Percentiles rank a stretch among this genome's conserved stretches.
Evolutionary conservation across 2,113 vertebrate species (phyloP).

Genomic region (Catharus bicknelli): DNA sequence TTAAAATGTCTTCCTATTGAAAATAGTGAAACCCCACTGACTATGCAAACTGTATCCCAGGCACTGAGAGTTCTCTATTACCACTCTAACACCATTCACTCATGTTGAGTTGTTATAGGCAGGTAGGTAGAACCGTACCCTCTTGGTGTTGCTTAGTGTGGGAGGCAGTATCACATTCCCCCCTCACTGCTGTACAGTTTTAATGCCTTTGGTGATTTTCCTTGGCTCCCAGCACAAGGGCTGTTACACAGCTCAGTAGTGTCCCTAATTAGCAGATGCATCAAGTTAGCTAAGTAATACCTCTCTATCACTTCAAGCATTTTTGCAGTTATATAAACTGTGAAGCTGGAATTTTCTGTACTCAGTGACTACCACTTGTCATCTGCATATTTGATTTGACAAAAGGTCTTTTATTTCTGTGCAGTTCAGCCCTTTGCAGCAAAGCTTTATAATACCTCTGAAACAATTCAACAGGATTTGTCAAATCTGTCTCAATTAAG

Average conservation of each 20-base stretch:
- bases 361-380: not conserved
- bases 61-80: not conserved
- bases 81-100: not conserved
- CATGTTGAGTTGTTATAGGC: not conserved
- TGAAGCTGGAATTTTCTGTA: not conserved
- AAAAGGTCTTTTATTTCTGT: slow-evolving; percentile 40
- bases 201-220: not conserved
- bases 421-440: not conserved
- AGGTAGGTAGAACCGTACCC: not conserved
- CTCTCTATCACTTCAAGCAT: not conserved
- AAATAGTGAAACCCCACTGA: not conserved
- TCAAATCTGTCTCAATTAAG: slow-evolving; percentile 48
- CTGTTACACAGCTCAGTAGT: not conserved
- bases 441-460: slow-evolving; percentile 12
- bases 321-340: not conserved
- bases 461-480: slow-evolving; percentile 35
- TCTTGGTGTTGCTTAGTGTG: not conserved
- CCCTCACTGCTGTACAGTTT: rapidly evolving
- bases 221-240: not conserved
- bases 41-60: not conserved
- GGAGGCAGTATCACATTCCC: not conserved
- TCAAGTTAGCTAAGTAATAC: not conserved
- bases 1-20: not conserved
- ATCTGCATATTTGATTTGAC: slow-evolving; percentile 22
- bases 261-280: slow-evolving; percentile 14